These are phyloP conservation scores for Hucho hucho DNA, from an alignment of 2,113 vertebrate genomes.

Conservation along the genomic window DNA sequence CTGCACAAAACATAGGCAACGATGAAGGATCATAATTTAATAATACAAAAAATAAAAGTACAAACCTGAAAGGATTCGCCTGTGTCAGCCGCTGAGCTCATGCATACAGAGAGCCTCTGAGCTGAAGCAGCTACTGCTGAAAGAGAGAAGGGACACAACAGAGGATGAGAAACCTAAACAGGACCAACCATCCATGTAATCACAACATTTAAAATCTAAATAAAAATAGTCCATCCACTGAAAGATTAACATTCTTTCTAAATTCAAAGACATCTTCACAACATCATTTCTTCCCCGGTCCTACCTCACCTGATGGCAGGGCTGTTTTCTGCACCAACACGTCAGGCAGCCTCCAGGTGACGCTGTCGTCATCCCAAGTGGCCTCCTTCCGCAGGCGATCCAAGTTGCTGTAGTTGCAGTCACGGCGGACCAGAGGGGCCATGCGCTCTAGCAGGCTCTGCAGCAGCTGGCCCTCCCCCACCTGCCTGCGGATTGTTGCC, in stretches of 20 bases:
- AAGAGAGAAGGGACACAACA: conserved; percentile 30
- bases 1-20: conserved; percentile 33
- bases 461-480: conserved; percentile 78
- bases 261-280: background rate
- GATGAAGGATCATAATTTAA: background rate
- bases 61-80: conserved; percentile 64
- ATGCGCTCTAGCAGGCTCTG: conserved; percentile 82
- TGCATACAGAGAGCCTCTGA: conserved; percentile 42
- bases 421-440: conserved; percentile 75
- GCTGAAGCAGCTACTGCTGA: conserved; percentile 70
- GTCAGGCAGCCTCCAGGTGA: conserved; percentile 84
- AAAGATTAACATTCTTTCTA: background rate
- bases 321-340: conserved; percentile 77
- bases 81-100: conserved; percentile 54
- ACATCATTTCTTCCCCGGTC: background rate
- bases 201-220: background rate
- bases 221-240: background rate
- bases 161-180: background rate
- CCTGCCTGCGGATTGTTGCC: conserved; percentile 79
- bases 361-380: conserved; percentile 81
- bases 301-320: conserved; percentile 80
- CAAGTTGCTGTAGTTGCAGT: conserved; percentile 90
- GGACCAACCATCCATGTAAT: background rate
- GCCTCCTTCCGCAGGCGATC: conserved; percentile 77
- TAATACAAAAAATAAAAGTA: background rate